Conservation (phyloP, 1,140 invertebrate genomes). For the Platorchestia sp. region DNA sequence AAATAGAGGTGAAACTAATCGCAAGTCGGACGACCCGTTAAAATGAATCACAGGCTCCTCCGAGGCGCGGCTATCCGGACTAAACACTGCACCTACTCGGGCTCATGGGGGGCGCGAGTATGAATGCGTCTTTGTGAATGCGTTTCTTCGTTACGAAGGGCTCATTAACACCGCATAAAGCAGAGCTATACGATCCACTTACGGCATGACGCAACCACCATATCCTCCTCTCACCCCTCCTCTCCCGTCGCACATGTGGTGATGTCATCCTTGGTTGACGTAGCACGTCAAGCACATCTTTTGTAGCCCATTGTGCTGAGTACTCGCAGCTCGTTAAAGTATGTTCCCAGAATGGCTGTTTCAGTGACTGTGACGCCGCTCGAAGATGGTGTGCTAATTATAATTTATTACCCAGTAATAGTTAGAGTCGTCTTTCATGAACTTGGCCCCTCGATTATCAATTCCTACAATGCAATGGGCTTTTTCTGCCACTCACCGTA, state of each 20-base stretch:
- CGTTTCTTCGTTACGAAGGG: background rate
- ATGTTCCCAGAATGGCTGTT: background rate
- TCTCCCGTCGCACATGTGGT: background rate
- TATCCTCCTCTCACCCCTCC: slow-evolving; percentile 8
- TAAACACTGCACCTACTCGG: background rate
- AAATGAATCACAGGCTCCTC: background rate
- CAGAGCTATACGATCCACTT: slow-evolving; percentile 8
- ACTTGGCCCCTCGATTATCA: too few relatives aligned
- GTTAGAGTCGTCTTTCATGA: too few relatives aligned
- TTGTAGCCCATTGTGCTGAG: background rate
- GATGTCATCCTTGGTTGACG: background rate
- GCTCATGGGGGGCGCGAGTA: background rate
- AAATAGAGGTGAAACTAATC: background rate
- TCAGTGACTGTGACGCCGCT: background rate
- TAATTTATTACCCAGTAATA: too few relatives aligned
- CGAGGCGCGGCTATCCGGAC: background rate
- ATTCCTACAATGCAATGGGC: too few relatives aligned
- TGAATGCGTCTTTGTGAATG: slow-evolving; percentile 9
- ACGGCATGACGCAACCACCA: slow-evolving; percentile 20
- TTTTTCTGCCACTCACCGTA: too few relatives aligned
- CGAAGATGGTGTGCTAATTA: background rate
- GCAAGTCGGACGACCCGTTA: background rate
- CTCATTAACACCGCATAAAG: slow-evolving; percentile 39
- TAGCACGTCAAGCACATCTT: background rate
- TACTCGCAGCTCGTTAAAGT: background rate